These are phyloP conservation scores for Halesus radiatus DNA, from an alignment of 1,140 invertebrate genomes.

Conservation along the genomic window DNA sequence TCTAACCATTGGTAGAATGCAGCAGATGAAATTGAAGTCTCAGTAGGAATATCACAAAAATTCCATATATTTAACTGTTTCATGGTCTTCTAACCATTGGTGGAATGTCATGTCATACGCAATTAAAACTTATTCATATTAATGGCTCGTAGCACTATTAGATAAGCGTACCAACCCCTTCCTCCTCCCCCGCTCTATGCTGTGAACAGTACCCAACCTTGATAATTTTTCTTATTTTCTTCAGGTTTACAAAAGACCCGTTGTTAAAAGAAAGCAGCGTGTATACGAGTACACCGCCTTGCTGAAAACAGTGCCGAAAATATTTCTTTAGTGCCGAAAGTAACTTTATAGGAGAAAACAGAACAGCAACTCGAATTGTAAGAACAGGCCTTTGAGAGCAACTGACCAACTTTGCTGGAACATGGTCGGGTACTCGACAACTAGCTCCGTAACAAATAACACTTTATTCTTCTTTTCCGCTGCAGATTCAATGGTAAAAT, in stretches of 20 bases:
- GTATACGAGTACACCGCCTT: neutral
- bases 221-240: no score
- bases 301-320: neutral
- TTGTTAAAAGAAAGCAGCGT: slow-evolving; percentile 7
- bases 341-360: neutral
- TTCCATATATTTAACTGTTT: no score
- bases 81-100: no score
- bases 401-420: slow-evolving; percentile 12
- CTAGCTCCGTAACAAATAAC: slow-evolving; percentile 24
- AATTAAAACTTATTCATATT: no score
- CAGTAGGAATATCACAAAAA: no score
- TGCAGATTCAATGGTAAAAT: slow-evolving; percentile 23
- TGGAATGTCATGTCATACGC: no score
- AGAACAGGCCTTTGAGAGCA: slow-evolving; percentile 20
- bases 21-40: no score
- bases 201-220: no score
- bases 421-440: neutral
- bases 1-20: no score
- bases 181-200: no score
- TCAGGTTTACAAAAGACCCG: neutral
- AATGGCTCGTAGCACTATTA: no score
- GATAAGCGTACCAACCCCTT: no score
- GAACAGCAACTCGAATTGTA: neutral
- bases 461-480: slow-evolving; percentile 34
- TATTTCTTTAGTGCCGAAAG: neutral